Conservation (phyloP, 2,113 vertebrate genomes). For the Mola mola region DNA sequence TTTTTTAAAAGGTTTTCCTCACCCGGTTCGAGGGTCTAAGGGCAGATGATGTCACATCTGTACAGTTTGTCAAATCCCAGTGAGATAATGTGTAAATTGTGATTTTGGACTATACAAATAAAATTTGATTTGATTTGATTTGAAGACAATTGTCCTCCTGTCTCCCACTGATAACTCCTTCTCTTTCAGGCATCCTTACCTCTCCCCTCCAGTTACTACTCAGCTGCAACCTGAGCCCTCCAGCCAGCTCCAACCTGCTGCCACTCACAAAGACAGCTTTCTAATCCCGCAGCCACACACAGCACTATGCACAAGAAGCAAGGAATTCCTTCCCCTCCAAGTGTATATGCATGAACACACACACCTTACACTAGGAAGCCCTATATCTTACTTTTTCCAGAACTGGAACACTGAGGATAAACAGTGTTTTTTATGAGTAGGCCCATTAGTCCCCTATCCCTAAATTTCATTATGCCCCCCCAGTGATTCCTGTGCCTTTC, state of each 20-base stretch:
- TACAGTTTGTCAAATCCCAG: too few species aligned
- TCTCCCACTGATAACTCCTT: constrained; percentile 10
- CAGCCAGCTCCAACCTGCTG: constrained; percentile 35
- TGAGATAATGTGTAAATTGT: too few species aligned
- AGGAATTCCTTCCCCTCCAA: constrained; percentile 15
- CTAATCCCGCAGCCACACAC: constrained; percentile 40
- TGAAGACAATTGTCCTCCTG: constrained; percentile 33
- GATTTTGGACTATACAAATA: too few species aligned
- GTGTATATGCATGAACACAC: constrained; percentile 7
- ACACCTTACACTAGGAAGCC: constrained; percentile 6
- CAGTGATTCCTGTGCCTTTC: background rate
- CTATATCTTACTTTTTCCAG: background rate
- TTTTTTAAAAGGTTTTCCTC: too few species aligned
- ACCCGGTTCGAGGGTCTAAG: too few species aligned
- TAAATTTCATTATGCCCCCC: background rate
- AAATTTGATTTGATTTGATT: too few species aligned
- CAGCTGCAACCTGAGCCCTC: constrained; percentile 47
- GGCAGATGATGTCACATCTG: too few species aligned
- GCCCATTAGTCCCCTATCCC: background rate
- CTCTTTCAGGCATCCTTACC: constrained; percentile 29
- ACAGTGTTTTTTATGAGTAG: background rate
- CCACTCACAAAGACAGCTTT: constrained; percentile 58
- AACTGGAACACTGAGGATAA: background rate
- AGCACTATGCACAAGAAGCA: background rate
- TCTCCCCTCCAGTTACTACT: constrained; percentile 14